Conservation (phyloP, 2,888 invertebrate genomes). For the Phyto melanocephala region DNA sequence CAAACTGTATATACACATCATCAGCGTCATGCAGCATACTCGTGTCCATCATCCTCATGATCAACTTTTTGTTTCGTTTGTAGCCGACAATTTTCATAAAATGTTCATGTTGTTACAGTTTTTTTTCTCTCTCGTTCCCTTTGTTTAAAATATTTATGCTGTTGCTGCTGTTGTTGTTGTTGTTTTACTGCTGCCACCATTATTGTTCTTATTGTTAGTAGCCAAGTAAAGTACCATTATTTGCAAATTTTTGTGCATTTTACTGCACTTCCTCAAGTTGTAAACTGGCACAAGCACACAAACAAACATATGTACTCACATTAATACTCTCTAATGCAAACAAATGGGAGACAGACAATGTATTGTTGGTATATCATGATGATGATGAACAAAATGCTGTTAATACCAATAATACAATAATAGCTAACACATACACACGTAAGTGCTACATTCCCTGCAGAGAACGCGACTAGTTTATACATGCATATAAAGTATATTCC, state of each 20-base stretch:
- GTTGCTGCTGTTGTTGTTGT: constrained; percentile 1
- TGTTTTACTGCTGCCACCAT: no score
- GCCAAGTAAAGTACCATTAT: constrained; percentile 49
- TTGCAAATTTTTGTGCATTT: constrained; percentile 53
- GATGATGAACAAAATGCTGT: constrained; percentile 12
- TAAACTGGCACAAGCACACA: constrained; percentile 5
- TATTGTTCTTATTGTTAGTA: constrained; percentile 30
- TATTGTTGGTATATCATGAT: neutral
- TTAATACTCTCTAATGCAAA: neutral
- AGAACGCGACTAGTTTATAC: no score
- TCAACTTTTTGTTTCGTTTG: neutral
- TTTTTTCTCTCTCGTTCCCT: neutral
- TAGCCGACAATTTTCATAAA: constrained; percentile 15
- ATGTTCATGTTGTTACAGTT: neutral
- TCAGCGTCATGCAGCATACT: neutral
- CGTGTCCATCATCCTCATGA: neutral
- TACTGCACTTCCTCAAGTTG: constrained; percentile 59
- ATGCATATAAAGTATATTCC: no score
- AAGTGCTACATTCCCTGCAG: no score
- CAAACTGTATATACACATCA: constrained; percentile 24
- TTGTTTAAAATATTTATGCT: neutral
- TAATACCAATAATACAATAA: neutral
- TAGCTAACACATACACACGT: neutral
- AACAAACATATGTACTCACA: neutral
- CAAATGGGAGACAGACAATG: neutral